phyloP scores from a whole-genome alignment of 2,797 vertebrate species.

The Spinus pinus region DNA sequence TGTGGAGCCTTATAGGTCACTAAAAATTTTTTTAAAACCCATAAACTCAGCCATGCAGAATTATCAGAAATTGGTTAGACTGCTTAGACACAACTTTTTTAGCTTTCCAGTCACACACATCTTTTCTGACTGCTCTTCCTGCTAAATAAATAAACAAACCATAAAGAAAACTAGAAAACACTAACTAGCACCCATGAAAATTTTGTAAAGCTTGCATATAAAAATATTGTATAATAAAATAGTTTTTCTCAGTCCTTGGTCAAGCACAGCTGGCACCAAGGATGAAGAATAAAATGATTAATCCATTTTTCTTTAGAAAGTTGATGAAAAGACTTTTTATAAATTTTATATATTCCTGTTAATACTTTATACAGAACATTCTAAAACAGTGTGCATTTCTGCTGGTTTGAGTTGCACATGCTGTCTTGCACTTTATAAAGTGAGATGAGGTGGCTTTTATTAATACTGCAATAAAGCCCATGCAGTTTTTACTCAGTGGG shows the following conservation, averaged over 20 bases:
- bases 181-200: not conserved
- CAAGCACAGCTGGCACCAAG: not conserved
- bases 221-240: not conserved
- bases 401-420: not conserved
- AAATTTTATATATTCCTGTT: not conserved
- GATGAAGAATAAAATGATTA: not conserved
- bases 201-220: not conserved
- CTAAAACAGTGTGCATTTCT: not conserved
- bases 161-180: not conserved
- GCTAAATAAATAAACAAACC: constrained; percentile 17
- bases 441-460: not conserved
- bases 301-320: not conserved
- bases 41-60: not conserved
- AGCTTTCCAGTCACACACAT: constrained; percentile 12
- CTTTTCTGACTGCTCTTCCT: not conserved
- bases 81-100: not conserved
- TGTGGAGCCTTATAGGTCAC: not conserved
- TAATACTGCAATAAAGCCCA: not conserved
- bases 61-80: not conserved
- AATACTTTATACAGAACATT: not conserved
- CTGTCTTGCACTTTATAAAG: not conserved
- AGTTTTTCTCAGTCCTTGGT: not conserved
- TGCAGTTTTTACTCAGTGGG: not conserved
- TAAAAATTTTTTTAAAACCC: not conserved
- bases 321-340: not conserved